Conservation (phyloP, 92 coral and sea anemone species). For the Muricea muricata region DNA sequence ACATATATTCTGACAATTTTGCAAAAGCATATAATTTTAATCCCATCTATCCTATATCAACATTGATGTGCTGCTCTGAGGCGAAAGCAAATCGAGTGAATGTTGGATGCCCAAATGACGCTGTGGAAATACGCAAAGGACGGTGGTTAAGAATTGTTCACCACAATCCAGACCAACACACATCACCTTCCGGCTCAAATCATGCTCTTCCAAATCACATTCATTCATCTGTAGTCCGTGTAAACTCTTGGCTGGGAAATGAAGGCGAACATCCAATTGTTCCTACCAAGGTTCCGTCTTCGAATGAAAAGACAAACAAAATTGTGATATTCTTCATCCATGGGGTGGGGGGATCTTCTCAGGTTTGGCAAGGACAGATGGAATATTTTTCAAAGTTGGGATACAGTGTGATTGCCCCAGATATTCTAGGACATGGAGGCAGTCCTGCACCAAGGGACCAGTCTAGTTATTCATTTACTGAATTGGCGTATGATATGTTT, state of each 20-base stretch:
- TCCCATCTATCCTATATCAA: neutral
- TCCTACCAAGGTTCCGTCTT: neutral
- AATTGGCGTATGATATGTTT: constrained; percentile 78
- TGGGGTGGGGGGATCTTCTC: constrained; percentile 97
- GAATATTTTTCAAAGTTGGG: constrained; percentile 84
- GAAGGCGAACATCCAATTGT: neutral
- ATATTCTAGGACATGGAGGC: constrained; percentile 92
- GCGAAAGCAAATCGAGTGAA: constrained; percentile 66
- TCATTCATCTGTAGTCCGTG: neutral
- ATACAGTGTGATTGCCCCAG: constrained; percentile 90
- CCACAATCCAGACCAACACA: constrained; percentile 63
- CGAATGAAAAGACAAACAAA: constrained; percentile 56
- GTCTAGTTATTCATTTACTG: constrained; percentile 75
- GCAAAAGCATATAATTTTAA: neutral
- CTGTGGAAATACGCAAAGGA: constrained; percentile 77
- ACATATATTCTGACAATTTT: neutral
- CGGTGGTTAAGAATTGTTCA: constrained; percentile 78
- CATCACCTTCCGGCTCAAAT: constrained; percentile 11
- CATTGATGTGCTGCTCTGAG: constrained; percentile 38
- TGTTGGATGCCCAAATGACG: constrained; percentile 70
- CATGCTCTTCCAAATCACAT: neutral
- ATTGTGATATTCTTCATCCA: constrained; percentile 90
- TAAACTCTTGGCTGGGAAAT: constrained; percentile 15
- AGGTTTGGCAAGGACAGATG: constrained; percentile 90
- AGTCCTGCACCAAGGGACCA: constrained; percentile 83